Percentiles rank a stretch among this genome's conserved stretches.
phyloP scores from a whole-genome alignment of 2,113 vertebrate genomes.

The Neopipo cinnamomea region DNA sequence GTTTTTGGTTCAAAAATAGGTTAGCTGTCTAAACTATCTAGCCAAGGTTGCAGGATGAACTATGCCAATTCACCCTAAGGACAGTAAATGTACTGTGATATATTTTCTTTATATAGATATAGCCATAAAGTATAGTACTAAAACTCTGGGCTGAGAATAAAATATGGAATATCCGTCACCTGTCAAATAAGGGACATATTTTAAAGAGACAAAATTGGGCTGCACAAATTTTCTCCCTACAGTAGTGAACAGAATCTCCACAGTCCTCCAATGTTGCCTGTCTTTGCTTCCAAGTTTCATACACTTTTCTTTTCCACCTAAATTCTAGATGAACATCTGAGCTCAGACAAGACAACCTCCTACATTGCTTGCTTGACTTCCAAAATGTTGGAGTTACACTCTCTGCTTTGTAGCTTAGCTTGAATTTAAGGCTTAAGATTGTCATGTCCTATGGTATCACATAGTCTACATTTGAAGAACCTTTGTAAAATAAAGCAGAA shows the following conservation, averaged over 20 bases:
- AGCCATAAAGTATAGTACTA: not conserved
- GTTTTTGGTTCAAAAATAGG: not conserved
- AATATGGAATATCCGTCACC: not conserved
- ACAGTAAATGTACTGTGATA: not conserved
- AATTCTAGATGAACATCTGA: not conserved
- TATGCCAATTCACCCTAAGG: not conserved
- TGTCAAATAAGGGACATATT: not conserved
- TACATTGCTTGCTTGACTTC: not conserved
- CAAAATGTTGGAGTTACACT: not conserved
- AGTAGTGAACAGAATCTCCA: not conserved
- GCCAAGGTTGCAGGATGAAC: not conserved
- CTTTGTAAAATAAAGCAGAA: not conserved
- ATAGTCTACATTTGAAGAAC: not conserved
- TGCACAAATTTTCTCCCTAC: not conserved
- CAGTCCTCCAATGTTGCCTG: rapidly evolving
- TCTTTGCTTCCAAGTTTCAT: not conserved
- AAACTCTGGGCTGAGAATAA: not conserved
- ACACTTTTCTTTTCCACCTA: not conserved
- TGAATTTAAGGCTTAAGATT: not conserved
- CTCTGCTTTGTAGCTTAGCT: not conserved
- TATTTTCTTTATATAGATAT: not conserved
- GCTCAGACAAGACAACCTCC: not conserved
- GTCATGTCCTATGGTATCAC: not conserved
- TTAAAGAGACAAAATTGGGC: not conserved
- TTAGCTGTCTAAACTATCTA: not conserved